A percentile compares a stretch with the other conserved stretches of the same genome.
Conservation (phyloP, 2,888 invertebrate species). For the Cyrtodaria siliqua region DNA sequence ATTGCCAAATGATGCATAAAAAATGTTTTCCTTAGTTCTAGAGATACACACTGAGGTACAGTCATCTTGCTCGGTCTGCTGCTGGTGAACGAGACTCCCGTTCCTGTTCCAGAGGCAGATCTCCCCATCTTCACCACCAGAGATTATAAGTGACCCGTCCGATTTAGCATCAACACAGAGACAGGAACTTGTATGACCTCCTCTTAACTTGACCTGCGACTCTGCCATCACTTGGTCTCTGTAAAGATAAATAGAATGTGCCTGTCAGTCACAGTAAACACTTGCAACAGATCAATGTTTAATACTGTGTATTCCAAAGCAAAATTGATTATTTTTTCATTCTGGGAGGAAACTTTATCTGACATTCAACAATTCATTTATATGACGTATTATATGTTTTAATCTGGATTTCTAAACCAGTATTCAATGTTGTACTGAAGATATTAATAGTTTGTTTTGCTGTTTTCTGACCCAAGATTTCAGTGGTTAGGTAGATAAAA, state of each 20-base stretch:
- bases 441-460: too few relatives aligned
- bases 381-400: too few relatives aligned
- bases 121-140: conserved; percentile 79
- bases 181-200: conserved; percentile 75
- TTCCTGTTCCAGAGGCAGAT: conserved; percentile 76
- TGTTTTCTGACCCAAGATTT: too few relatives aligned
- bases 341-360: too few relatives aligned
- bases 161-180: conserved; percentile 75
- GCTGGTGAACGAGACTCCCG: conserved; percentile 66
- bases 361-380: too few relatives aligned
- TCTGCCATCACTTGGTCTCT: conserved; percentile 17
- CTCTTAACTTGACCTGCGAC: conserved; percentile 48
- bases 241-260: not conserved
- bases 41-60: conserved; percentile 80
- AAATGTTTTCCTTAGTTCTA: conserved; percentile 69
- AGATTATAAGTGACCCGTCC: conserved; percentile 66
- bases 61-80: conserved; percentile 69
- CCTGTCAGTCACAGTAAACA: too few relatives aligned
- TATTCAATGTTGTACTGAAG: too few relatives aligned
- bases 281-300: too few relatives aligned
- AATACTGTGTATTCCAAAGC: too few relatives aligned
- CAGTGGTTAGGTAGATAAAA: too few relatives aligned
- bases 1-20: conserved; percentile 79
- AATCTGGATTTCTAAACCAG: too few relatives aligned
- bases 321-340: too few relatives aligned